Evolutionary conservation across 2,113 vertebrate genomes (phyloP), one percentile per base, ranked within the genome.

Genomic region (Lucifuga dentata): DNA sequence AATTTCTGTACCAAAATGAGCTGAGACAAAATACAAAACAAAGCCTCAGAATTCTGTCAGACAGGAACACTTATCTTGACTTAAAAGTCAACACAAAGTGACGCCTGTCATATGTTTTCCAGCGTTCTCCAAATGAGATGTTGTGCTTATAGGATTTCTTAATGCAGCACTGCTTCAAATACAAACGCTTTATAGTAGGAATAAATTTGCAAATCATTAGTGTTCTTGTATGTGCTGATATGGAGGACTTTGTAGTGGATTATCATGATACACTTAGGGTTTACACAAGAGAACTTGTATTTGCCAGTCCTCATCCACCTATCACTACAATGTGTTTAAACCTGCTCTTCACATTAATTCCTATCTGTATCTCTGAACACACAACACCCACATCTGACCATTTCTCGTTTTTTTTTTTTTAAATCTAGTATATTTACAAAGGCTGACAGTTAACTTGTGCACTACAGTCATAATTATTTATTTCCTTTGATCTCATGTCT

Each of bases 261-360:
- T 43, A 62, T 38, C 36, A 63, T 56, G 13, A 51, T 46, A 48
- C 51, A 57, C 38, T 59, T 23, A 19, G 10, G 20, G 29, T 43
- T 62, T 45, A 46, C 50, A 63, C 26, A 45, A 20, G 40, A 78
- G 36, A 12, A 53, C 49, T 59, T 45, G 13, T 44, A 73, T 70
- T 55, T 50, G 51, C 44, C 48, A 6, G 29, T 40, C 50, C n/a
- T 64, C 38, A 33, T 48, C 35, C 51, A 48, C 20, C 38, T 19
- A 53, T 72, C 61, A 68, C 44, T 32, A 35, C 57, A 51, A 50
- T 21, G n/a, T 57, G 60, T 73, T 72, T 83, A 74, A 53, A 68
- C 36, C 55, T 40, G 23, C 41, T 51, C 33, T 55, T 52, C 13
- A 43, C 15, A n/a, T 16, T 26, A 16, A 56, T 11, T n/a, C 26